phyloP scores from a whole-genome alignment of 2,113 vertebrate genomes.

The Pongo abelii region DNA sequence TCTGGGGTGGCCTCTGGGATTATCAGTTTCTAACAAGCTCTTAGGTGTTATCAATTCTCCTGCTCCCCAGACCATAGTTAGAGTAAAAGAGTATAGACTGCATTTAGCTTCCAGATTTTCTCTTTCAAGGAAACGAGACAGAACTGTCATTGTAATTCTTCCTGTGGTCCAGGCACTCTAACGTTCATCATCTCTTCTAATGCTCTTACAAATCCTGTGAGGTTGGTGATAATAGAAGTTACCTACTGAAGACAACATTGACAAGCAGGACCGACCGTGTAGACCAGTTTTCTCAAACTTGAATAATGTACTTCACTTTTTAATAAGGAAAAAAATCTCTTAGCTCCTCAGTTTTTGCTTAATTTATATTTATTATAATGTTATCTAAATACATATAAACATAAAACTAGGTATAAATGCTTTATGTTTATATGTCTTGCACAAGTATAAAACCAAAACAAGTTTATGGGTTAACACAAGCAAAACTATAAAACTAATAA shows the following conservation, averaged over 20 bases:
- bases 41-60: neutral
- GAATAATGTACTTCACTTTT: neutral
- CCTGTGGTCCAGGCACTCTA: neutral
- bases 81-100: neutral
- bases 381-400: neutral
- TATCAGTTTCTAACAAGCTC: neutral
- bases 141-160: neutral
- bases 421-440: neutral
- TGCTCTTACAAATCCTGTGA: neutral
- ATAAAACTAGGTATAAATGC: neutral
- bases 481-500: neutral
- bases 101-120: neutral
- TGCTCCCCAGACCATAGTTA: neutral
- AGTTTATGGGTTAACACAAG: neutral
- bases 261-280: no score
- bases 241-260: neutral
- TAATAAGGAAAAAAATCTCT: neutral
- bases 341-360: neutral
- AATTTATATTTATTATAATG: neutral
- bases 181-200: neutral
- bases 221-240: neutral
- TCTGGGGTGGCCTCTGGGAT: neutral
- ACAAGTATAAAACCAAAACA: conserved; percentile 4
- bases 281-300: neutral
- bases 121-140: neutral